phyloP scores from a whole-genome alignment of 2,113 vertebrate genomes.

The Motacilla tschutschensis region DNA sequence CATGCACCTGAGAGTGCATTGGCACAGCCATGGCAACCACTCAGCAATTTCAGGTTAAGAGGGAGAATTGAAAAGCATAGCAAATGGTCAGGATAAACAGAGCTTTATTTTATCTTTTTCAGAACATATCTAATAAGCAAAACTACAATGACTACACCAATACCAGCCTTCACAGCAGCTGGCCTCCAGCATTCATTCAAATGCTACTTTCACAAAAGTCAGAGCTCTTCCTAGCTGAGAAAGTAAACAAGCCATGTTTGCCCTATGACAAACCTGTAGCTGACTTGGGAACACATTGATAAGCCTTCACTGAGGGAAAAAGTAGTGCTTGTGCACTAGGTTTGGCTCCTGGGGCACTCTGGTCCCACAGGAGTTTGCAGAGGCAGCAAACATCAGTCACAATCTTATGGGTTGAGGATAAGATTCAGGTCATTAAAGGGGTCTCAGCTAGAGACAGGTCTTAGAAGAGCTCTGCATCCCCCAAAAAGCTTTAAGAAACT shows the following conservation, averaged over 20 bases:
- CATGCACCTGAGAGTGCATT: accelerated
- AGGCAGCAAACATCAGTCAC: not conserved
- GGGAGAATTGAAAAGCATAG: not conserved
- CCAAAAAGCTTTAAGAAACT: not conserved
- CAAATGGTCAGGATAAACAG: not conserved
- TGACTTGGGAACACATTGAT: not conserved
- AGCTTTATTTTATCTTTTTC: not conserved
- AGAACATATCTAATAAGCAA: not conserved
- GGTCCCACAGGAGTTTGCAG: not conserved
- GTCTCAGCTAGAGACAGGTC: not conserved
- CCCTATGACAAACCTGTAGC: constrained; percentile 19
- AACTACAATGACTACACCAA: not conserved
- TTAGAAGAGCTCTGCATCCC: not conserved
- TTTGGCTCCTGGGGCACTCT: not conserved
- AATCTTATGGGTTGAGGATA: not conserved
- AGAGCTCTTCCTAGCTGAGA: constrained; percentile 20
- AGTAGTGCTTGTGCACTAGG: not conserved
- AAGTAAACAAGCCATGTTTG: not conserved
- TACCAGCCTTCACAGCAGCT: not conserved
- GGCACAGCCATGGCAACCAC: not conserved
- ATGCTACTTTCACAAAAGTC: not conserved
- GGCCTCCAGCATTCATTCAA: not conserved
- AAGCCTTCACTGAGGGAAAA: not conserved
- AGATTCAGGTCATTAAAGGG: not conserved
- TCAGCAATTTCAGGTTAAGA: not conserved